These are phyloP conservation scores for Calidris pugnax DNA, from an alignment of 2,113 vertebrate species.

Conservation along the genomic window DNA sequence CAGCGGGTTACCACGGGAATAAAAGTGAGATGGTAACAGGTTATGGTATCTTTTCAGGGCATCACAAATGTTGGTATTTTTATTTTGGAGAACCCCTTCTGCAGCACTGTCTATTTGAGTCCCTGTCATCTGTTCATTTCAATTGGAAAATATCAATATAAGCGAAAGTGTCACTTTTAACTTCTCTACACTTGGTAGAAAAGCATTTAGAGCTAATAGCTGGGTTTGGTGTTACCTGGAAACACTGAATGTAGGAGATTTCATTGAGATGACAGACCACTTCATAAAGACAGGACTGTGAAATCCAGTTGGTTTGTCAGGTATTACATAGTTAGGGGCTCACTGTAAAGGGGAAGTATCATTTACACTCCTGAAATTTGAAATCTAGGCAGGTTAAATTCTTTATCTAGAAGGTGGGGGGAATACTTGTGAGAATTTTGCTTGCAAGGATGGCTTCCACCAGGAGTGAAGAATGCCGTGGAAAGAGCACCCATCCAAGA, in stretches of 20 bases:
- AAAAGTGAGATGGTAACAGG: background rate
- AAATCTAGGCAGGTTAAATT: background rate
- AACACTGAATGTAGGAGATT: background rate
- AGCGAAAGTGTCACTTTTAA: background rate
- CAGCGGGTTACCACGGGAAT: rapidly evolving
- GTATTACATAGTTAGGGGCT: background rate
- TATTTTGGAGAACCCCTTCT: background rate
- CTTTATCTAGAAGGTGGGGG: background rate
- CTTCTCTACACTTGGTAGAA: background rate
- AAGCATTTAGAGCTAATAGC: background rate
- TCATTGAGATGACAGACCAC: background rate
- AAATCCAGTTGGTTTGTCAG: background rate
- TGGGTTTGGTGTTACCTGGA: background rate
- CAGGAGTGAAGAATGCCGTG: background rate
- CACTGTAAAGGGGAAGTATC: background rate
- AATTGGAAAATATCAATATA: background rate
- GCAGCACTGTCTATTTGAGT: background rate
- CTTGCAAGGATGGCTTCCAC: background rate
- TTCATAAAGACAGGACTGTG: background rate
- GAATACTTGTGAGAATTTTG: background rate
- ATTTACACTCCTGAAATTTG: background rate
- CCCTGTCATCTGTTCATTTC: background rate
- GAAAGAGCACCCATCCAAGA: rapidly evolving
- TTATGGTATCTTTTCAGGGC: rapidly evolving
- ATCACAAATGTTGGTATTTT: background rate